Evolutionary conservation across 1,140 invertebrate species (phyloP).

Genomic region (Diachasma alloeum): DNA sequence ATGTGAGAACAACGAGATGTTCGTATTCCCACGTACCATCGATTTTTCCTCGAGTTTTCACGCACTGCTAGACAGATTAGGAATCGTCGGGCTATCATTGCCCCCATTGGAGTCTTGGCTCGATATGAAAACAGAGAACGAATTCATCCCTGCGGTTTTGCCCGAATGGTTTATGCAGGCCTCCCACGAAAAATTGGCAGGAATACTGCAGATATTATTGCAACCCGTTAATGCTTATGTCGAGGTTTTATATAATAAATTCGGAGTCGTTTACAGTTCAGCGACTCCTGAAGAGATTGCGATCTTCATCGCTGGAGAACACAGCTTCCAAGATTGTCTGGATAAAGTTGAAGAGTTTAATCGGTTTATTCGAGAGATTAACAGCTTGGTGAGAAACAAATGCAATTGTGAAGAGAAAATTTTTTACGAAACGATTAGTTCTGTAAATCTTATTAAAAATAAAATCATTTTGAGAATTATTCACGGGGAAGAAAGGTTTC

Average conservation of each 20-base stretch:
- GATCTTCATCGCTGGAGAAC: conserved; percentile 50
- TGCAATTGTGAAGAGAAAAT: background rate
- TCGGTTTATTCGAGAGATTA: conserved; percentile 68
- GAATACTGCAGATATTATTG: conserved; percentile 51
- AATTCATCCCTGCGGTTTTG: conserved; percentile 30
- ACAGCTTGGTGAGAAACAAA: conserved; percentile 59
- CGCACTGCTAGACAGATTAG: conserved; percentile 56
- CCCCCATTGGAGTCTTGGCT: conserved; percentile 61
- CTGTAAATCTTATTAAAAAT: too few species aligned
- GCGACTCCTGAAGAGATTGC: conserved; percentile 46
- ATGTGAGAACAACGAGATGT: conserved; percentile 54
- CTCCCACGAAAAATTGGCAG: conserved; percentile 45
- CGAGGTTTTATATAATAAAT: conserved; percentile 47
- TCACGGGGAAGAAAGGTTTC: too few species aligned
- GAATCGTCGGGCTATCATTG: conserved; percentile 55
- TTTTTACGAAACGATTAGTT: background rate
- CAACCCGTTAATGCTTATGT: conserved; percentile 55
- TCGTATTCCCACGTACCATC: conserved; percentile 52
- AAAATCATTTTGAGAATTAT: too few species aligned
- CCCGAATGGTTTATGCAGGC: conserved; percentile 46
- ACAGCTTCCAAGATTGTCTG: conserved; percentile 66
- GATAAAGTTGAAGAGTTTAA: conserved; percentile 71
- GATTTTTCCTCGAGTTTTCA: conserved; percentile 55
- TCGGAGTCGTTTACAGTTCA: conserved; percentile 52
- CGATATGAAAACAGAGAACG: conserved; percentile 33